These are phyloP conservation scores for Prunella strophiata DNA, from an alignment of 2,797 vertebrate genomes.

Conservation along the genomic window DNA sequence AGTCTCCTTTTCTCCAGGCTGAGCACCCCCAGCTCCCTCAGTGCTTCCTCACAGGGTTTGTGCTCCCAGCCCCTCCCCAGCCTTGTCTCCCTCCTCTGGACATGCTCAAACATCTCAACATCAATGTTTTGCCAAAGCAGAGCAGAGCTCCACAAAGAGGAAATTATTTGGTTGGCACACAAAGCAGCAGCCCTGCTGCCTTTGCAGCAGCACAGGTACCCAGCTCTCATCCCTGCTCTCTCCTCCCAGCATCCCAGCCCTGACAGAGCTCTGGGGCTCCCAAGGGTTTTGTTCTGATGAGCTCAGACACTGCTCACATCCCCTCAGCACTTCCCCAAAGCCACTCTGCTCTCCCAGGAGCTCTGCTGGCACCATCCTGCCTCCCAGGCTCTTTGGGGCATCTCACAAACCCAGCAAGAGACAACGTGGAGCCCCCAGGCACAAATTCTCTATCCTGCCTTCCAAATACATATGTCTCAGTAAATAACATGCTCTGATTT, in stretches of 20 bases:
- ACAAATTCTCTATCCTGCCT: neutral
- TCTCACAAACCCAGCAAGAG: neutral
- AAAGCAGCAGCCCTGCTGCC: rapidly evolving
- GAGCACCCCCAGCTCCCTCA: too few relatives aligned
- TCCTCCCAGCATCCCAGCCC: neutral
- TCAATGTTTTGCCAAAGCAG: neutral
- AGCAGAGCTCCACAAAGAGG: neutral
- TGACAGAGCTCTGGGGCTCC: neutral
- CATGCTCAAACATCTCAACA: neutral
- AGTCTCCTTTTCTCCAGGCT: too few relatives aligned
- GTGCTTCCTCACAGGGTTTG: too few relatives aligned
- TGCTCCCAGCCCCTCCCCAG: too few relatives aligned
- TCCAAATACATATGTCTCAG: rapidly evolving
- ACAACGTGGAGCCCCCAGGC: neutral
- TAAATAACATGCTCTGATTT: neutral
- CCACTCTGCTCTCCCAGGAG: neutral
- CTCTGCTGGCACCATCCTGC: neutral
- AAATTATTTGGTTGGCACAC: rapidly evolving
- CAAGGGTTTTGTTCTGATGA: rapidly evolving
- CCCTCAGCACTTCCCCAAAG: neutral
- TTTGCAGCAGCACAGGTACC: neutral
- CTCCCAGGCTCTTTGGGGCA: neutral
- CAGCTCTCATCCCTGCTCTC: rapidly evolving
- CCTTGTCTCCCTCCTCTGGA: neutral
- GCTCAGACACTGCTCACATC: neutral